phyloP scores from a whole-genome alignment of 1,140 invertebrate species.

The Condylostylus longicornis region DNA sequence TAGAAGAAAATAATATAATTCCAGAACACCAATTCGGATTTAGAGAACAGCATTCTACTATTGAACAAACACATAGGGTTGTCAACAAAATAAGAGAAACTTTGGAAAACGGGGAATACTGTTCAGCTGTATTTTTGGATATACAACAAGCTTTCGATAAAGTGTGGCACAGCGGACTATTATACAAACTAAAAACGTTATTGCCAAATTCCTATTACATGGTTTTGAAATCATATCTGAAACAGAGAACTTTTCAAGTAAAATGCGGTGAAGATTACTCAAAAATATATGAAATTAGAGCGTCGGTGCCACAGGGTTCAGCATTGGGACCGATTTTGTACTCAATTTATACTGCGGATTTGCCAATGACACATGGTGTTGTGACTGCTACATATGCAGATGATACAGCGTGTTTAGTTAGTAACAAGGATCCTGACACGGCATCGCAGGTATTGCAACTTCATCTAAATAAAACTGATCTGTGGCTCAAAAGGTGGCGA shows the following conservation, averaged over 20 bases:
- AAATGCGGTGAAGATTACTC: no score
- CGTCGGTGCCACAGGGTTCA: no score
- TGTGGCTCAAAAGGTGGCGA: no score
- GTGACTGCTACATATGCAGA: no score
- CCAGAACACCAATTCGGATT: slow-evolving; percentile 18
- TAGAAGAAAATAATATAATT: slow-evolving; percentile 8
- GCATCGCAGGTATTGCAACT: no score
- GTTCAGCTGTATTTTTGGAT: slow-evolving; percentile 20
- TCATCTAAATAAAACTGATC: no score
- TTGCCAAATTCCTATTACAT: slow-evolving; percentile 11
- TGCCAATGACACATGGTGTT: no score
- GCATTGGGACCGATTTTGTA: no score
- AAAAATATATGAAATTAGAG: no score
- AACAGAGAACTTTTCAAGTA: slow-evolving; percentile 13
- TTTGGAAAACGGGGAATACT: slow-evolving; percentile 19
- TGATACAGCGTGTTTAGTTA: no score
- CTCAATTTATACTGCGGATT: no score
- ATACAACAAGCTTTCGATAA: slow-evolving; percentile 23
- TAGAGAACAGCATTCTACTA: slow-evolving; percentile 14
- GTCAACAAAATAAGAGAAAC: slow-evolving; percentile 9
- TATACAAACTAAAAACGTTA: slow-evolving; percentile 16
- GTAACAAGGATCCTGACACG: no score
- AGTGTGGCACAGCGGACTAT: slow-evolving; percentile 24
- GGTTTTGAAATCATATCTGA: slow-evolving; percentile 14
- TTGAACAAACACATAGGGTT: slow-evolving; percentile 16